These are phyloP conservation scores for Criorhina ranunculi DNA, from an alignment of 2,888 invertebrate genomes.

Conservation along the genomic window DNA sequence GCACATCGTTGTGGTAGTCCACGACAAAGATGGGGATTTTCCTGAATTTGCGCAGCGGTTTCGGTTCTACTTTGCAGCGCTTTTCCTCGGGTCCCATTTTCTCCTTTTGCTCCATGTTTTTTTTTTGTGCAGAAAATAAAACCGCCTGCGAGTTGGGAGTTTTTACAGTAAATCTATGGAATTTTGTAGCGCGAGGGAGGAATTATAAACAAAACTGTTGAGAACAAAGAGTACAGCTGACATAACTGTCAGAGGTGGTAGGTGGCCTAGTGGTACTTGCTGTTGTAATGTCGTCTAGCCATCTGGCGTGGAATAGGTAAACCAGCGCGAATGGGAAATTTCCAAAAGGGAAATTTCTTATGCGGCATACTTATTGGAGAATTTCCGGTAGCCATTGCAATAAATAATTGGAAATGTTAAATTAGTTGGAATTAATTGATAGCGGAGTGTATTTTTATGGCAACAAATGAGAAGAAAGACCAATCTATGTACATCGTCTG, in stretches of 20 bases:
- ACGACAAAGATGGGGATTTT: conserved; percentile 91
- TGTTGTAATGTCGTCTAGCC: not conserved
- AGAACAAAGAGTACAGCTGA: conserved; percentile 67
- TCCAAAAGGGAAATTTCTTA: conserved; percentile 1
- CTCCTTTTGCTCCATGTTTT: conserved; percentile 57
- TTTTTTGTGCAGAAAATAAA: not conserved
- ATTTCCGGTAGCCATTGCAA: conserved; percentile 14
- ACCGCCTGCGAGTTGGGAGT: not conserved
- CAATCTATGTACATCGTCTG: too few species aligned
- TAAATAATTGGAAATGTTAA: too few species aligned
- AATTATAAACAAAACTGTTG: conserved; percentile 72
- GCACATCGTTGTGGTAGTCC: conserved; percentile 91
- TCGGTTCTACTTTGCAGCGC: conserved; percentile 52
- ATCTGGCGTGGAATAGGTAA: conserved; percentile 28
- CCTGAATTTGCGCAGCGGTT: conserved; percentile 78
- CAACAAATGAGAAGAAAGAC: too few species aligned
- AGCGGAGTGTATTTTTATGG: too few species aligned
- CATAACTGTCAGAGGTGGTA: conserved; percentile 57
- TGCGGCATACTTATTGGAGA: not conserved
- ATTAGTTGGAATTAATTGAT: too few species aligned
- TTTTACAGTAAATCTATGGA: conserved; percentile 19
- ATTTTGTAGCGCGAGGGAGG: conserved; percentile 28
- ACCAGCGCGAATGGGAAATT: not conserved
- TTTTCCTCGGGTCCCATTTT: conserved; percentile 57
- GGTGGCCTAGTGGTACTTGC: conserved; percentile 13